Base-by-base conservation (phyloP, 2,888 invertebrate genomes). In the Vannuccia rotundouncinata region DNA sequence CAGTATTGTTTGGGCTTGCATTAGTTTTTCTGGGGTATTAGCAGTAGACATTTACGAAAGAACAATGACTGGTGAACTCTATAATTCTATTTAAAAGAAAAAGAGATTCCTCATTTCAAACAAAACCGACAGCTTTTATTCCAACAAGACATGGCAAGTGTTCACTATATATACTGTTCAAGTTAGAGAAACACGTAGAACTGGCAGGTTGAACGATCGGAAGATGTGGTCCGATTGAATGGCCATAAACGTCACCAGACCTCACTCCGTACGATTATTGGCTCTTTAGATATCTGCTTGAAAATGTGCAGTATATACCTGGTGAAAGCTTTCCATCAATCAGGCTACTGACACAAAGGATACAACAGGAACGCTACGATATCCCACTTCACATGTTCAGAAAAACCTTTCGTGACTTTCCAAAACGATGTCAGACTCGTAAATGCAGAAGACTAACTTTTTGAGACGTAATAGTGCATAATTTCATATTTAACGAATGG, bases 71-170 rank as follows among this genome's bases (percentile, higher is more conserved):
- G 75, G 31, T 29, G 75, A 29, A 27, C 29, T 22, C 29, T 75
- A 75, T 31, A 75, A 75, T 75, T 29, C 2, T 75, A 31, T 75
- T 75, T 75, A 75, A 75, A 75, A 75, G 30, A 31, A 75, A 66
- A 66, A 66, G 66, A 22, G 66, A 22, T 66, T 66, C 66, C 66
- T 45, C 31, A 29, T 31, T 75, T 75, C 31, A 75, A 31, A 75
- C 29, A 2, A 22, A 29, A 75, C 31, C 75, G 30, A 75, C 75
- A 75, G 28, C 31, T 31, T 31, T 31, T 75, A 75, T 75, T 75
- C 75, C 29, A 75, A 75, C 75, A 75, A 75, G 75, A 75, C 75
- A n/a, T n/a, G n/a, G n/a, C 5, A 22, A 17, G 75, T n/a, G n/a
- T n/a, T n/a, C n/a, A n/a, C n/a, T n/a, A n/a, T n/a, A n/a, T n/a